Base-by-base conservation (phyloP, 2,888 invertebrate species). In the Megamerina dolium region DNA sequence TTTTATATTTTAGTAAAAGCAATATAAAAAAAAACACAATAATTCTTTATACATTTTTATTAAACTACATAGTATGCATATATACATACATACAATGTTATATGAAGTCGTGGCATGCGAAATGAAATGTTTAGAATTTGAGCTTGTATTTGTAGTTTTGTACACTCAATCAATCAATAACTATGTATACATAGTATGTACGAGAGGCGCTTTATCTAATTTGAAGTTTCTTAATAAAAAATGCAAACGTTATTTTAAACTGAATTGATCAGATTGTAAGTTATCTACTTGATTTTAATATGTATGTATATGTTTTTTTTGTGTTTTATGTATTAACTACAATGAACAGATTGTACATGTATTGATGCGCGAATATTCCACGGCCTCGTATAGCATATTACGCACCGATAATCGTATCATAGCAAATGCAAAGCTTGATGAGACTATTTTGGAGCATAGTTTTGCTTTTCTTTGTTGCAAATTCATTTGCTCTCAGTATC, bases 81-180 rank as follows among this genome's bases (percentile, higher is more conserved):
- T n/a, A 31, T 31, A 31, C n/a, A 31, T 14, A 14, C n/a, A 31
- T 31, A 14, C n/a, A 31, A 62, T 68, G 62, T 59, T 64, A 68
- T 67, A 66, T 68, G 69, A 68, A 64, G 67, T 67, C 67, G 69
- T 68, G 68, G 67, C 23, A n/a, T 41, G 30, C 19, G 32, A 20
- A 23, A 31, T 13, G 26, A 34, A 31, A 17, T 27, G 26, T 40
- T 35, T 13, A 16, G 26, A 45, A 49, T 52, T 51, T 41, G 43
- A 40, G 30, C 43, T 31, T 9, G 13, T 14, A 9, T 14, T 31
- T 16, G 16, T 33, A 13, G 52, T 50, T 56, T 49, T 50, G 48
- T 59, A 56, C 45, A 37, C 43, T 46, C 41, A 44, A 33, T 50
- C 13, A 42, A n/a, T n/a, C n/a, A n/a, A n/a, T n/a, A n/a, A n/a